Percentiles rank a stretch among this genome's conserved stretches.
Evolutionary conservation across 2,888 invertebrate genomes (phyloP).

Genomic region (Ectemnius continuus): DNA sequence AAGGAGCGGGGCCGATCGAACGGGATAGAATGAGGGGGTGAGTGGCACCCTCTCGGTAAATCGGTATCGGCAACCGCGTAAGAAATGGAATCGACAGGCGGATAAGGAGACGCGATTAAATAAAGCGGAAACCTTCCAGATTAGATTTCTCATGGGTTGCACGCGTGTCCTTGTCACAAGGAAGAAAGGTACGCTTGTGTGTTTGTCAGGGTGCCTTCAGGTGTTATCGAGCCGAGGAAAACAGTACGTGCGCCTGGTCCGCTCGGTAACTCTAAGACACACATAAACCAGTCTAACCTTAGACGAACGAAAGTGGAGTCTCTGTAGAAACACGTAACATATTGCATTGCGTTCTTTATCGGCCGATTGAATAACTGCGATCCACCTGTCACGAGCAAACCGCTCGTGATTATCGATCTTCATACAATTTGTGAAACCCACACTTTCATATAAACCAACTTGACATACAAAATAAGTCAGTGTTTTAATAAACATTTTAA

Average conservation of each 20-base stretch:
- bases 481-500: too few species aligned
- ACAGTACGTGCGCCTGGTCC: constrained; percentile 9
- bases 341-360: constrained; percentile 49
- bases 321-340: constrained; percentile 51
- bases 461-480: too few species aligned
- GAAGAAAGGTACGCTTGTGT: background rate
- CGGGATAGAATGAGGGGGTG: background rate
- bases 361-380: constrained; percentile 68
- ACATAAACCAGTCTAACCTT: background rate
- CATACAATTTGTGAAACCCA: constrained; percentile 71
- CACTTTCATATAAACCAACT: too few species aligned
- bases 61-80: constrained; percentile 5
- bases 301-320: constrained; percentile 1
- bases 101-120: constrained; percentile 39
- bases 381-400: constrained; percentile 69
- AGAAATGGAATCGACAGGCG: constrained; percentile 50
- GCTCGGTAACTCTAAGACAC: background rate
- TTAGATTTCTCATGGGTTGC: constrained; percentile 33
- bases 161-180: constrained; percentile 25
- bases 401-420: constrained; percentile 42
- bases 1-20: background rate
- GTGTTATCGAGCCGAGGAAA: constrained; percentile 4
- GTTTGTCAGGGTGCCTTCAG: background rate
- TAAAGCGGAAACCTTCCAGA: constrained; percentile 46
- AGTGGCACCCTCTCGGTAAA: constrained; percentile 3